Evolutionary conservation across 2,888 invertebrate genomes (phyloP), one percentile per base, ranked within the genome.

Genomic region (Eristalis pertinax): DNA sequence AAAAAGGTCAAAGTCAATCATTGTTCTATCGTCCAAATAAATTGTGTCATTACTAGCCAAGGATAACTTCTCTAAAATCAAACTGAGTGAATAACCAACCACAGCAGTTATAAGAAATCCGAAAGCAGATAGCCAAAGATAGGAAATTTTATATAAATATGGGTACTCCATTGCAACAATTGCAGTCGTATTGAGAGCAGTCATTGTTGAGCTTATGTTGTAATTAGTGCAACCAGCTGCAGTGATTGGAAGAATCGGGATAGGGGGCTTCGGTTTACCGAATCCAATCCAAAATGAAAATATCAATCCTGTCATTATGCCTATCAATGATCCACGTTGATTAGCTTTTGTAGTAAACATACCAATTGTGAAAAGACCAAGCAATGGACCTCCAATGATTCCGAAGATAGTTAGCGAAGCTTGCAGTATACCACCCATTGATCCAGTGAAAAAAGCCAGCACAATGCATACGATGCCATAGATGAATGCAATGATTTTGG

Each of bases 381-480:
- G 93, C 35, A 98, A 92, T 0, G 98, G 98, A 0, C 98, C 98
- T 1, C 98, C 98, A 0, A 97, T 96, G 0, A 97, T 96, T 0
- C 97, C 98, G 90, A 98, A 97, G 89, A 98, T 96, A 0, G 97
- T 97, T 8, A 98, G 93, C 0, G 97, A 95, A 0, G 97, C 96
- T 93, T 98, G 97, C 15, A 98, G 93, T 4, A 98, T 95, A 0
- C 97, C 97, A 0, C 97, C 98, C 77, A 98, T 93, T 81, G 96
- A 94, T 87, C 97, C 96, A 0, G 97, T 97, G 0, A 97, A 91
- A 92, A 97, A 98, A 0, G 98, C 97, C 62, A 98, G 91, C 0
- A 94, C 96, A 64, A 99, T 94, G 91, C 97, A 97, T 0, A 96
- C 90, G 0, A 96, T 88, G 0, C 98, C 98, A 91, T 95, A 98